These are phyloP conservation scores for Lipophrys pholis DNA, from an alignment of 2,113 vertebrate genomes.

Conservation along the genomic window DNA sequence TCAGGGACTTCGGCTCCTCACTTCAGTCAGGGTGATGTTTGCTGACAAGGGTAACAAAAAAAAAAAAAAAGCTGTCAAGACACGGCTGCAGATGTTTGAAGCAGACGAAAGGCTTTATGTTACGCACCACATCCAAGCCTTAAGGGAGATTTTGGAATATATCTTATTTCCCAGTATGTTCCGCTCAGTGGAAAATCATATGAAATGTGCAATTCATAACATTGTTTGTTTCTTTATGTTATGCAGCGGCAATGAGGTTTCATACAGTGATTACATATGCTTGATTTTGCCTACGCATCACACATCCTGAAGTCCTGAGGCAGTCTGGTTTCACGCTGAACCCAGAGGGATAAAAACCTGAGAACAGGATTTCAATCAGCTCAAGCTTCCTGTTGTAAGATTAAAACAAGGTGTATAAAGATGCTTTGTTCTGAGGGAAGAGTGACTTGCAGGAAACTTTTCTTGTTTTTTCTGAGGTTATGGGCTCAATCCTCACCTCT, in stretches of 20 bases:
- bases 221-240: conserved; percentile 42
- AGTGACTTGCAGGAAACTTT: no score
- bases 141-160: conserved; percentile 20
- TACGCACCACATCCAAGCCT: conserved; percentile 23
- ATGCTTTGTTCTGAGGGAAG: no score
- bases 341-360: not conserved
- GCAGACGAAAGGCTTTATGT: conserved; percentile 44
- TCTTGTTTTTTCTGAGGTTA: no score
- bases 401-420: no score
- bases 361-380: no score
- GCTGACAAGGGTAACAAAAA: conserved; percentile 38
- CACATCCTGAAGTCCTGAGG: conserved; percentile 3
- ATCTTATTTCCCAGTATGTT: conserved; percentile 55
- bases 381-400: no score
- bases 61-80: conserved; percentile 17
- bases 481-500: no score
- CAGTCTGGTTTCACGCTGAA: conserved; percentile 11
- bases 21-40: conserved; percentile 16
- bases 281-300: not conserved
- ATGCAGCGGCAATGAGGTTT: conserved; percentile 31
- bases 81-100: conserved; percentile 18
- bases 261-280: conserved; percentile 29
- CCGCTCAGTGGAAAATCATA: conserved; percentile 26
- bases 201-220: conserved; percentile 44
- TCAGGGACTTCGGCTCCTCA: not conserved